Conservation (phyloP, 2,113 vertebrate species). For the Eira barbara region DNA sequence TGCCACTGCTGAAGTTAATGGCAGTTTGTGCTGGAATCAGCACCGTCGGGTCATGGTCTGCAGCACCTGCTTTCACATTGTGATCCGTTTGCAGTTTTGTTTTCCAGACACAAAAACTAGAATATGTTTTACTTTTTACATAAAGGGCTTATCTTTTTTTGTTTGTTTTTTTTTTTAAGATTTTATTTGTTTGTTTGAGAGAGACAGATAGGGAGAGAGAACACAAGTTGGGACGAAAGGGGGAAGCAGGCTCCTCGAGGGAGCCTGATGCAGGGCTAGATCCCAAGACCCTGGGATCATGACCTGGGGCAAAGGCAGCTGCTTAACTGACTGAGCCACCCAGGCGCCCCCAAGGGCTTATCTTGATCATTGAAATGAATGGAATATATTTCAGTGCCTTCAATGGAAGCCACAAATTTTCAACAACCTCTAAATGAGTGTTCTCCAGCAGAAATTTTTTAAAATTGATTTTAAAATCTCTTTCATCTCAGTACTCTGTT, state of each 20-base stretch:
- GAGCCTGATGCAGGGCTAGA: too few species aligned
- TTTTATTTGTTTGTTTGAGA: too few species aligned
- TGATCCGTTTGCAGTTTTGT: neutral
- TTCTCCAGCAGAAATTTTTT: neutral
- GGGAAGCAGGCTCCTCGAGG: too few species aligned
- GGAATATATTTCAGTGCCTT: neutral
- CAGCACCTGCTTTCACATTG: neutral
- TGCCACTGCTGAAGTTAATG: neutral
- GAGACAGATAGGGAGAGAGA: too few species aligned
- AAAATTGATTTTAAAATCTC: neutral
- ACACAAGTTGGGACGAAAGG: too few species aligned
- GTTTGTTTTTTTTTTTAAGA: too few species aligned
- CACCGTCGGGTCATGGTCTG: neutral
- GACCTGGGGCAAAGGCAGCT: too few species aligned
- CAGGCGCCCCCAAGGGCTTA: neutral
- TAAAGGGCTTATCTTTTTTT: neutral
- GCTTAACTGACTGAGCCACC: too few species aligned
- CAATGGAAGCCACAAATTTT: neutral
- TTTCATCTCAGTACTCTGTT: neutral
- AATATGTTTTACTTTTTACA: neutral
- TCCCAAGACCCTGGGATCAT: too few species aligned
- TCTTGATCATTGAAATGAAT: neutral
- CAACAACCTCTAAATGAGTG: neutral
- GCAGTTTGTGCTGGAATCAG: neutral
- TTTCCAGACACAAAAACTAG: neutral